Conservation (phyloP, 2,113 vertebrate genomes). For the Nesoenas mayeri region DNA sequence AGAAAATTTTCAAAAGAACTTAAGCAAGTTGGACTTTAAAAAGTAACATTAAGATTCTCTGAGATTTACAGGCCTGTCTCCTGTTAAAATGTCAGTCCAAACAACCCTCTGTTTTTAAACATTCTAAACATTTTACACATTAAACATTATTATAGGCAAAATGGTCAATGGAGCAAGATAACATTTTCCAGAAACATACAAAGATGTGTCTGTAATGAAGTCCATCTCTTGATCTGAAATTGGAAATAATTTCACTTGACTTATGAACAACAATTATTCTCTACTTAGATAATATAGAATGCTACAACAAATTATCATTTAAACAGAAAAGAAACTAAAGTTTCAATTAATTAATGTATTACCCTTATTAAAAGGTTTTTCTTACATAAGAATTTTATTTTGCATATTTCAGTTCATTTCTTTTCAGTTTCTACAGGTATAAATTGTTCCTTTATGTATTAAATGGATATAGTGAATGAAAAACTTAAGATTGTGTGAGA, state of each 20-base stretch:
- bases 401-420: not conserved
- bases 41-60: not conserved
- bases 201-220: not conserved
- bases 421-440: not conserved
- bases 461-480: not conserved
- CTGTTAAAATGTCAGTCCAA: not conserved
- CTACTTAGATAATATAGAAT: not conserved
- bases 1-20: not conserved
- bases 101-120: not conserved
- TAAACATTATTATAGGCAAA: not conserved
- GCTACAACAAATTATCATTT: not conserved
- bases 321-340: not conserved
- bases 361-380: not conserved
- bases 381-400: not conserved
- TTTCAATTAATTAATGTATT: not conserved
- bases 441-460: not conserved
- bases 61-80: not conserved
- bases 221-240: not conserved
- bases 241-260: constrained; percentile 6
- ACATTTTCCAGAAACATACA: not conserved
- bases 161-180: not conserved
- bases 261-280: not conserved
- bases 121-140: not conserved
- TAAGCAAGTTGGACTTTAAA: not conserved
- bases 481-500: not conserved